Evolutionary conservation across 2,888 invertebrate species (phyloP).

Genomic region (Thelaira solivaga): DNA sequence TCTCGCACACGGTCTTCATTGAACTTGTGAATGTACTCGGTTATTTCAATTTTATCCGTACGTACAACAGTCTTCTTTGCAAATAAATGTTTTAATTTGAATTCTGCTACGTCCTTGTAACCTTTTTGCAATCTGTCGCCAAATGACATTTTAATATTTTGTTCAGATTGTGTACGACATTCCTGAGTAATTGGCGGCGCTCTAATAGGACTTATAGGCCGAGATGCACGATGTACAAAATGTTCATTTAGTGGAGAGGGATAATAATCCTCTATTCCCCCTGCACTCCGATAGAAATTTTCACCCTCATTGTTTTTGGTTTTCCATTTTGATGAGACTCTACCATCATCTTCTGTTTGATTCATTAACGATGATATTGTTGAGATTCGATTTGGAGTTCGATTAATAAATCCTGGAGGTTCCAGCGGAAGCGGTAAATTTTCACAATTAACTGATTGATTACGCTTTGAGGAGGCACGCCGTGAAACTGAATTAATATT

Average conservation of each 20-base stretch:
- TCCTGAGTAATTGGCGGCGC: background rate
- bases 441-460: background rate
- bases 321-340: constrained; percentile 29
- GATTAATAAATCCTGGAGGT: constrained; percentile 69
- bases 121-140: constrained; percentile 71
- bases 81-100: constrained; percentile 73
- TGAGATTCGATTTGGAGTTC: constrained; percentile 73
- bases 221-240: constrained; percentile 49
- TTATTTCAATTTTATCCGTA: constrained; percentile 72
- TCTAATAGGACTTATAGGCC: constrained; percentile 66
- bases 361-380: constrained; percentile 75
- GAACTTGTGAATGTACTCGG: constrained; percentile 71
- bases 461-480: constrained; percentile 31
- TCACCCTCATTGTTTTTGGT: constrained; percentile 31
- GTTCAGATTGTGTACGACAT: constrained; percentile 12
- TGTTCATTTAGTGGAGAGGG: constrained; percentile 63
- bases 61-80: constrained; percentile 72
- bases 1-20: constrained; percentile 69
- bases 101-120: constrained; percentile 73
- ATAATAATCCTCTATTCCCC: constrained; percentile 71
- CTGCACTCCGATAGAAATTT: constrained; percentile 69
- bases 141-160: constrained; percentile 65
- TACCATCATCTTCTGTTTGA: constrained; percentile 46
- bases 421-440: constrained; percentile 16
- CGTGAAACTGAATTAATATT: constrained; percentile 57